Percentiles rank a stretch among this genome's conserved stretches.
Evolutionary conservation across 2,797 vertebrate genomes (phyloP).

Genomic region (Esox lucius): DNA sequence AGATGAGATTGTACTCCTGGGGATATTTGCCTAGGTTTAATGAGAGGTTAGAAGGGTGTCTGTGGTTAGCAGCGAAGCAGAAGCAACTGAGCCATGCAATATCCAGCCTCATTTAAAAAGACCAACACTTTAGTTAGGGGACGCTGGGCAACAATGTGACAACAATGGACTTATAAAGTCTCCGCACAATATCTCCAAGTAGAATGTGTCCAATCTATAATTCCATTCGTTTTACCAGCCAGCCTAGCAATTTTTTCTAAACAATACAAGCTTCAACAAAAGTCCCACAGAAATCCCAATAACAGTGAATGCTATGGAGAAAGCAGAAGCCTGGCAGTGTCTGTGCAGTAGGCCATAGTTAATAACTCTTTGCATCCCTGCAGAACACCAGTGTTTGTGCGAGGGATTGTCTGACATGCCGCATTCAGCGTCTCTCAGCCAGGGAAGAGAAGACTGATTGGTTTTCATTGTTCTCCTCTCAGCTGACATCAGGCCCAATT

Average conservation of each 20-base stretch:
- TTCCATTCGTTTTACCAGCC: no score
- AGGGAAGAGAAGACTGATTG: conserved; percentile 40
- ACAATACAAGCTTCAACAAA: not conserved
- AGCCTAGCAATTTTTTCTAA: not conserved
- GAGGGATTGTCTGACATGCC: conserved; percentile 40
- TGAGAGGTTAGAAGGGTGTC: not conserved
- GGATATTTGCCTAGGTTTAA: not conserved
- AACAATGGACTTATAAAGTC: not conserved
- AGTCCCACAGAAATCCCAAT: not conserved
- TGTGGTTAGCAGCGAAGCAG: not conserved
- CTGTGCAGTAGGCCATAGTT: not conserved
- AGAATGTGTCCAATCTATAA: not conserved
- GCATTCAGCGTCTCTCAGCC: conserved; percentile 36
- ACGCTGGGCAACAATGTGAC: not conserved
- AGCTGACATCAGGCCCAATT: conserved; percentile 43
- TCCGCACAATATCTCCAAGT: not conserved
- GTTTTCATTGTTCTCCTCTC: conserved; percentile 51
- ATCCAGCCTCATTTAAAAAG: not conserved
- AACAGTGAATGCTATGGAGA: not conserved
- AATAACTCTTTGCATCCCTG: conserved; percentile 1
- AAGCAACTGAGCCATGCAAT: not conserved
- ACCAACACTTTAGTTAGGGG: not conserved
- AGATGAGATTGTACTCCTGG: not conserved
- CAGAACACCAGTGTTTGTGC: conserved; percentile 3
- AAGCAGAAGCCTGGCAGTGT: not conserved